A percentile compares a stretch with the other conserved stretches of the same genome.
Conservation (phyloP, 1,140 invertebrate genomes). For the Pachypeltis micranthus region DNA sequence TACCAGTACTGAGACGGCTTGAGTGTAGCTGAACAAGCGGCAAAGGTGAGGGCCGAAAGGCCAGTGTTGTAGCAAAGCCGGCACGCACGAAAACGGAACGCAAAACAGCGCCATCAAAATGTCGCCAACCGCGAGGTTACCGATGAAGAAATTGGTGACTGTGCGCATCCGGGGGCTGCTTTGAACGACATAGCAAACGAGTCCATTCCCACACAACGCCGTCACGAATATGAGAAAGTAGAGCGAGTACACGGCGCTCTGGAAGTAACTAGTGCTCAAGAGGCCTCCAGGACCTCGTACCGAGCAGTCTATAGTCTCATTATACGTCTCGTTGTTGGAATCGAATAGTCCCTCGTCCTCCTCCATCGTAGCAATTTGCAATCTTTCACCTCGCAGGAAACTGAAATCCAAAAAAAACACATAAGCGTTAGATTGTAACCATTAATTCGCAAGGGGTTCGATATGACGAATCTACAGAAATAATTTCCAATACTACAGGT, state of each 20-base stretch:
- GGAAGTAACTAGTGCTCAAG: slow-evolving; percentile 14
- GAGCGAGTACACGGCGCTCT: slow-evolving; percentile 50
- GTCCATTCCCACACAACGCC: slow-evolving; percentile 62
- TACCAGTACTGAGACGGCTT: slow-evolving; percentile 64
- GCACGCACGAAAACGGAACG: slow-evolving; percentile 73
- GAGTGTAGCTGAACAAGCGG: slow-evolving; percentile 60
- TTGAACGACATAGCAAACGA: slow-evolving; percentile 71
- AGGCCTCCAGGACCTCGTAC: slow-evolving; percentile 13
- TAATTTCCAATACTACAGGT: too few relatives aligned
- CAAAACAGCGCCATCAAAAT: slow-evolving; percentile 74
- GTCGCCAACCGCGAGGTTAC: slow-evolving; percentile 72
- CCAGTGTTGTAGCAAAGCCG: slow-evolving; percentile 65
- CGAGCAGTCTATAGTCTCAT: slow-evolving; percentile 13
- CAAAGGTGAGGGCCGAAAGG: slow-evolving; percentile 69
- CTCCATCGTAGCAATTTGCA: not conserved
- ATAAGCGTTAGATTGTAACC: too few relatives aligned
- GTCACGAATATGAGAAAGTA: slow-evolving; percentile 62
- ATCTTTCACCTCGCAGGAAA: not conserved
- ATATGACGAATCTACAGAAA: too few relatives aligned
- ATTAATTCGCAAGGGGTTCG: too few relatives aligned
- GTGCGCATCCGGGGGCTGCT: slow-evolving; percentile 68
- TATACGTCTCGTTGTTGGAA: not conserved
- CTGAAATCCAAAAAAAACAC: not conserved
- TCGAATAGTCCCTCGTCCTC: not conserved
- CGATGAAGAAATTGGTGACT: slow-evolving; percentile 78